Evolutionary conservation across 2,888 invertebrate genomes (phyloP), one percentile per base, ranked within the genome.

Genomic region (Stenodema calcarata): DNA sequence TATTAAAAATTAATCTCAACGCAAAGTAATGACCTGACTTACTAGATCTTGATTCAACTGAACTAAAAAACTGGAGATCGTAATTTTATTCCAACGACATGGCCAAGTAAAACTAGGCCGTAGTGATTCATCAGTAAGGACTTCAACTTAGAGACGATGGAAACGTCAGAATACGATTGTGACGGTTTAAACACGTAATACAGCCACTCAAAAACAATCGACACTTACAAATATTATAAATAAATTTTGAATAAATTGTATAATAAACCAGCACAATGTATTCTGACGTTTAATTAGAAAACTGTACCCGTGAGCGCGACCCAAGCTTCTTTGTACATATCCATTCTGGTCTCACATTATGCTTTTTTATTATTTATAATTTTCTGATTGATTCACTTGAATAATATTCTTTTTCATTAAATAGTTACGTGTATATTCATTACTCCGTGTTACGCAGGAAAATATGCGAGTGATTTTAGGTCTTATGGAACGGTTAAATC

Each of bases 311-410:
- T 62, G 23, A 62, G 62, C 62, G 62, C 62, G 62, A 18, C 62
- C 23, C 62, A 7, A 23, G 62, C 62, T 62, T 62, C 62, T 78
- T 78, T 78, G 78, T 78, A 78, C 44, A 78, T 78, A 78, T 78
- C 78, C 78, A 78, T 78, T 78, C 78, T 78, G 78, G 78, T 78
- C 78, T 78, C 78, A 78, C 73, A 41, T 73, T 73, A 35, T 73
- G 30, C 73, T 30, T 73, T 73, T 30, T 73, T 73, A 12, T 30
- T 28, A 73, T 73, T 73, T 73, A 73, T 73, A 35, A 27, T 28
- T 69, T 73, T 35, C 11, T 35, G 73, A n/a, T 73, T 41, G 41
- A 73, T 73, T 23, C 62, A 62, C 62, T 23, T 62, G 62, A 62
- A 62, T 62, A 62, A 62, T 62, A 23, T 23, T 62, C 18, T 23